Evolutionary conservation across 2,888 invertebrate genomes (phyloP).

Genomic region (Cryptocephalus primarius): DNA sequence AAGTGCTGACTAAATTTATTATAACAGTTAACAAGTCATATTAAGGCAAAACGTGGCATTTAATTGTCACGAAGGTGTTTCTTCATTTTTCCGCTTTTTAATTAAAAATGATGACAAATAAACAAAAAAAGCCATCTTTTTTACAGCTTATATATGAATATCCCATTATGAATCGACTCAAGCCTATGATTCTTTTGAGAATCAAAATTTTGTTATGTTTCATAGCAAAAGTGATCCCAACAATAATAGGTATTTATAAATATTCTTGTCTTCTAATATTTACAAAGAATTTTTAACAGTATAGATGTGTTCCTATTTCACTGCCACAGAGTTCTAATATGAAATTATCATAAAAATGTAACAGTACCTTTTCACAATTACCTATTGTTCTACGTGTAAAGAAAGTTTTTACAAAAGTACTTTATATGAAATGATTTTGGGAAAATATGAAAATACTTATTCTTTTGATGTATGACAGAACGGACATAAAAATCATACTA

Average conservation of each 20-base stretch:
- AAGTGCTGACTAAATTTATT: conserved; percentile 33
- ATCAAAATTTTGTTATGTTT: conserved; percentile 21
- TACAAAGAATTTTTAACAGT: conserved; percentile 31
- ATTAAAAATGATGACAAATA: neutral
- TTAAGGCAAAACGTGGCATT: conserved; percentile 35
- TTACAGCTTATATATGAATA: conserved; percentile 19
- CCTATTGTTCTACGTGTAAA: neutral
- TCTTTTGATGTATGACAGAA: conserved; percentile 11
- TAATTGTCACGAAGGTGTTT: conserved; percentile 28
- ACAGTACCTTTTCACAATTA: conserved; percentile 1
- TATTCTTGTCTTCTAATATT: conserved; percentile 30
- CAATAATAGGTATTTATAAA: conserved; percentile 30
- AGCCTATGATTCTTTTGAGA: conserved; percentile 22
- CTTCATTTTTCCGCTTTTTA: neutral
- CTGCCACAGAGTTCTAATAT: conserved; percentile 24
- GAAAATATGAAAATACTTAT: conserved; percentile 2
- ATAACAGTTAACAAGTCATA: conserved; percentile 25
- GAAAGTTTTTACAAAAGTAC: conserved; percentile 10
- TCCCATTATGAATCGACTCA: conserved; percentile 21
- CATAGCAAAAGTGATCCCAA: conserved; percentile 35
- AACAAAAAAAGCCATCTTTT: conserved; percentile 13
- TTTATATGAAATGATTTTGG: conserved; percentile 24
- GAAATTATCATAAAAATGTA: conserved; percentile 16
- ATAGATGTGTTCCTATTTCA: conserved; percentile 23
- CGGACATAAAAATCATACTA: conserved; percentile 8